These are phyloP conservation scores for Oryzias melastigma DNA, from an alignment of 2,113 vertebrate genomes.

Conservation along the genomic window DNA sequence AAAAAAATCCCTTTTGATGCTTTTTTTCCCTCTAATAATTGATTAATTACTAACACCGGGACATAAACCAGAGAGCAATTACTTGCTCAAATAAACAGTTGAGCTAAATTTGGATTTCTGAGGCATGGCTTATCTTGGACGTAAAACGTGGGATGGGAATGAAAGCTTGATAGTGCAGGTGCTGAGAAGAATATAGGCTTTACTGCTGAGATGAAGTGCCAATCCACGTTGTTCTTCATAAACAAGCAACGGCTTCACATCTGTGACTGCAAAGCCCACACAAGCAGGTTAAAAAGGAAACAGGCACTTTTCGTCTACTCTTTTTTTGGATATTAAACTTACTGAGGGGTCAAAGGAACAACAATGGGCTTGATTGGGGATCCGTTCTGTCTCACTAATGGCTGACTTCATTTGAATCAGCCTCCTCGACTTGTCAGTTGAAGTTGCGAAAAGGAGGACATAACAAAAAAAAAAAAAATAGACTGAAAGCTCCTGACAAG, in stretches of 20 bases:
- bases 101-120: background rate
- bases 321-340: background rate
- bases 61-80: background rate
- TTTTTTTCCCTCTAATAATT: background rate
- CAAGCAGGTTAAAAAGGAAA: background rate
- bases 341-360: background rate
- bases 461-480: too few species aligned
- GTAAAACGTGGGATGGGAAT: background rate
- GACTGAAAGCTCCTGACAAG: slow-evolving; percentile 11
- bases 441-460: background rate
- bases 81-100: background rate
- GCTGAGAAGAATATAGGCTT: background rate
- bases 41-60: background rate
- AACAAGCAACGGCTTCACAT: background rate
- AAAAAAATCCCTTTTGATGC: too few species aligned
- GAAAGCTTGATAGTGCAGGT: background rate
- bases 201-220: background rate
- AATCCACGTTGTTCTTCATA: background rate
- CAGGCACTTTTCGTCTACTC: background rate
- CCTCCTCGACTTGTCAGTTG: slow-evolving; percentile 3
- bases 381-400: slow-evolving; percentile 1
- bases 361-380: slow-evolving; percentile 21
- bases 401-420: slow-evolving; percentile 9
- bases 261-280: background rate
- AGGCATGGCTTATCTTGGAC: too few species aligned